These are phyloP conservation scores for Melanotaenia boesemani DNA, from an alignment of 2,797 vertebrate species.

Conservation along the genomic window DNA sequence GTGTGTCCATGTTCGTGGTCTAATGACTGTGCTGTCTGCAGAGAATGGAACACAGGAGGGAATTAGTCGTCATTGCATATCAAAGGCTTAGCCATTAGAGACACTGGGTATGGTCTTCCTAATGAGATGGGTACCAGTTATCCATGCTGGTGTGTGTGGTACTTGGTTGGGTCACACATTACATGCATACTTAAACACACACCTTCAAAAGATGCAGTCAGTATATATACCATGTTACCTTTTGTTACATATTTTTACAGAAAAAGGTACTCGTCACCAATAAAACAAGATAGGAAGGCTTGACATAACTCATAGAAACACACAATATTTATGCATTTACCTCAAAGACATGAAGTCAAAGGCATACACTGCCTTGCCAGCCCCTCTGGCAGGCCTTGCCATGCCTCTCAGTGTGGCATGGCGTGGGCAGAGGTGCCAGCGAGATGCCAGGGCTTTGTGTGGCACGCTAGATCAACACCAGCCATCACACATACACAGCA, in stretches of 20 bases:
- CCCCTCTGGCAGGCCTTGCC: constrained; percentile 75
- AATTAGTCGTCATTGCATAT: constrained; percentile 86
- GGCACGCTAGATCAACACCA: constrained; percentile 62
- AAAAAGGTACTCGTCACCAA: constrained; percentile 11
- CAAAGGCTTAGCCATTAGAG: constrained; percentile 81
- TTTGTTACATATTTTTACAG: constrained; percentile 8
- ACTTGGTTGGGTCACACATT: constrained; percentile 55
- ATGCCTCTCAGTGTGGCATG: constrained; percentile 72
- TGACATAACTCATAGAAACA: constrained; percentile 9
- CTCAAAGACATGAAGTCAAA: constrained; percentile 56
- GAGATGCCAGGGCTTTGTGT: constrained; percentile 78
- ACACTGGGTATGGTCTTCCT: constrained; percentile 72
- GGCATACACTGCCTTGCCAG: constrained; percentile 54
- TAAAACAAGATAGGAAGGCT: constrained; percentile 4
- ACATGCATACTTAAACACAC: constrained; percentile 32
- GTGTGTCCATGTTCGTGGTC: constrained; percentile 55
- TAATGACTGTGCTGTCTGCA: constrained; percentile 77
- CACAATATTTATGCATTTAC: constrained; percentile 18
- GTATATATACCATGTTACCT: constrained; percentile 12
- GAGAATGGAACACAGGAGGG: constrained; percentile 80
- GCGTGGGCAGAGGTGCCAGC: constrained; percentile 76
- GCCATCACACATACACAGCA: constrained; percentile 42
- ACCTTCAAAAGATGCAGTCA: constrained; percentile 43
- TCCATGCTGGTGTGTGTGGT: constrained; percentile 27
- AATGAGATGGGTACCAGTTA: constrained; percentile 76